Evolutionary conservation across 2,113 vertebrate genomes (phyloP).

Genomic region (Rafetus swinhoei): DNA sequence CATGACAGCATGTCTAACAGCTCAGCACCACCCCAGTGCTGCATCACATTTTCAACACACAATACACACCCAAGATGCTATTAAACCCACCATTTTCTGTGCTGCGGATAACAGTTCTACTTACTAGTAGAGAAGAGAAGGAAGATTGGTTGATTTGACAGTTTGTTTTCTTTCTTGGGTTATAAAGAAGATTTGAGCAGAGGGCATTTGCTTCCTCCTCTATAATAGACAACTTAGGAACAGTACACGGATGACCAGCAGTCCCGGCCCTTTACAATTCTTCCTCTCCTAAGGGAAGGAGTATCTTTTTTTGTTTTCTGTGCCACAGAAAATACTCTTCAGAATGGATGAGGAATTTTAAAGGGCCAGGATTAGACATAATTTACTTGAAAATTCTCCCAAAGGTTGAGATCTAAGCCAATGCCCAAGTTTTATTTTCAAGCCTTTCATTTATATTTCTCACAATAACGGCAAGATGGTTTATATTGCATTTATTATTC

Average conservation of each 20-base stretch:
- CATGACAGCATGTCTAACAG: background rate
- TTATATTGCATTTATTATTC: slow-evolving; percentile 41
- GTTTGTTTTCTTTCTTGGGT: background rate
- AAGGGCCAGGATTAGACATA: background rate
- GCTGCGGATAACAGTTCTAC: background rate
- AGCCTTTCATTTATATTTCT: slow-evolving; percentile 41
- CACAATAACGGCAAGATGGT: background rate
- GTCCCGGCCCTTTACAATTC: background rate
- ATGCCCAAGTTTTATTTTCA: background rate
- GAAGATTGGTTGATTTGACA: rapidly evolving
- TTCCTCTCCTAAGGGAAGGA: background rate
- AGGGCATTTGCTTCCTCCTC: background rate
- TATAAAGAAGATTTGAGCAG: background rate
- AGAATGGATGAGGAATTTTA: background rate
- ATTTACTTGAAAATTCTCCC: background rate
- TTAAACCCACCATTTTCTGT: background rate
- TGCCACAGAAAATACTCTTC: background rate
- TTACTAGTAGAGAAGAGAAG: rapidly evolving
- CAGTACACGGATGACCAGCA: background rate
- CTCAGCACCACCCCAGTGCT: background rate
- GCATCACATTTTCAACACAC: background rate
- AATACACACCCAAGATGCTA: background rate
- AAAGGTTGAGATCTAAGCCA: background rate
- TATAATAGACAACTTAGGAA: background rate
- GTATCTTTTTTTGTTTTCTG: background rate